Evolutionary conservation across 2,797 vertebrate species (phyloP).

Genomic region (Manis crassicaudata): DNA sequence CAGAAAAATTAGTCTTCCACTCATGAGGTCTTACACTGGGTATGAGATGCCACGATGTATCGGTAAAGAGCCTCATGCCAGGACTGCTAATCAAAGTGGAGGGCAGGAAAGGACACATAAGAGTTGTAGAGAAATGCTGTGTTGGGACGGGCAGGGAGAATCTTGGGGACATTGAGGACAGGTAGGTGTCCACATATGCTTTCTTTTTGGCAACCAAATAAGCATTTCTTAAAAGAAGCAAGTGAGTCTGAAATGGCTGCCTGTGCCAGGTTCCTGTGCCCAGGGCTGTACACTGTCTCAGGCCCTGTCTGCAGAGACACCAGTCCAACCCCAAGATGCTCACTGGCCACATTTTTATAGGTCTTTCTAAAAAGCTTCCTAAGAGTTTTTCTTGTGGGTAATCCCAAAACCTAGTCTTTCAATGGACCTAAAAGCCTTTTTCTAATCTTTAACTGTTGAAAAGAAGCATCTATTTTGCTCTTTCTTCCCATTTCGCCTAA

Average conservation of each 20-base stretch:
- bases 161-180: neutral
- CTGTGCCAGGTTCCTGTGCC: neutral
- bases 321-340: neutral
- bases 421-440: neutral
- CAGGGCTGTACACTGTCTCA: neutral
- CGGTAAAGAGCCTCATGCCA: neutral
- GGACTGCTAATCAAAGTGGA: neutral
- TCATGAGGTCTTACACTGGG: neutral
- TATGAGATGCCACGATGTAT: neutral
- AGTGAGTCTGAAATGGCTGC: neutral
- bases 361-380: neutral
- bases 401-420: neutral
- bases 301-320: neutral
- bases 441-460: neutral
- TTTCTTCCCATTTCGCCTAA: neutral
- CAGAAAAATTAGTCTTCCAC: neutral
- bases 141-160: neutral
- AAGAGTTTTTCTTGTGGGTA: neutral
- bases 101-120: fast-evolving
- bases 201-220: neutral
- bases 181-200: neutral
- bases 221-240: neutral
- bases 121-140: neutral
- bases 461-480: neutral
- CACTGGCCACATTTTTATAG: neutral